A percentile compares a stretch with the other conserved stretches of the same genome.
phyloP scores from a whole-genome alignment of 2,797 vertebrate species.

The Siniperca obscura region DNA sequence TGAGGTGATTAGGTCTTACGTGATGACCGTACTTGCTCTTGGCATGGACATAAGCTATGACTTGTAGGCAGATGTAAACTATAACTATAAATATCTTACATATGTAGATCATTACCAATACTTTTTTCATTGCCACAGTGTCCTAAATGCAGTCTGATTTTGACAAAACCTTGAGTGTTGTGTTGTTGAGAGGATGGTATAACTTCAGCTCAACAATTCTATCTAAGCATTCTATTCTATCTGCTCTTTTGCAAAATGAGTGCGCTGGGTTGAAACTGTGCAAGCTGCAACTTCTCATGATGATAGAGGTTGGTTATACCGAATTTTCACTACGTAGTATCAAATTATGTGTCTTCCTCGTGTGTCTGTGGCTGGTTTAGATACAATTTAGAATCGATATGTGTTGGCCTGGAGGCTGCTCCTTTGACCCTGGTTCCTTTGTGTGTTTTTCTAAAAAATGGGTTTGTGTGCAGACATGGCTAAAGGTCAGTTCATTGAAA shows the following conservation, averaged over 20 bases:
- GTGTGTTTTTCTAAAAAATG: background rate
- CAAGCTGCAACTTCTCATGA: background rate
- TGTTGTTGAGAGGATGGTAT: too few species aligned
- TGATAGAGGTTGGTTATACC: background rate
- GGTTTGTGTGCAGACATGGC: background rate
- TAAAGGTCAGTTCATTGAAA: background rate
- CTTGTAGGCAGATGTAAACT: slow-evolving; percentile 17
- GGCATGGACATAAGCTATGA: slow-evolving; percentile 13
- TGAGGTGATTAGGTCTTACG: slow-evolving; percentile 49
- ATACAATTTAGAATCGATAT: background rate
- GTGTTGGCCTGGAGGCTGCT: background rate
- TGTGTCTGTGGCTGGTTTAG: background rate
- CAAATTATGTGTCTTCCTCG: background rate
- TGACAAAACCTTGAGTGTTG: too few species aligned
- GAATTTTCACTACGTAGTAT: background rate
- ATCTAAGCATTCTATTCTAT: background rate
- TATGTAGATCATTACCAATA: background rate
- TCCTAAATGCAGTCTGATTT: background rate
- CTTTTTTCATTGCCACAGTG: background rate
- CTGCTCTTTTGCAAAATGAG: background rate
- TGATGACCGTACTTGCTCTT: slow-evolving; percentile 40
- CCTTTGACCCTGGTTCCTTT: background rate
- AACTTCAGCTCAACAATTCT: background rate
- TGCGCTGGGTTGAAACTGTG: background rate
- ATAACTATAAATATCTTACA: background rate